A percentile compares a stretch with the other conserved stretches of the same genome.
phyloP scores from a whole-genome alignment of 2,888 invertebrate genomes.

The Thecocarcelia acutangulata region DNA sequence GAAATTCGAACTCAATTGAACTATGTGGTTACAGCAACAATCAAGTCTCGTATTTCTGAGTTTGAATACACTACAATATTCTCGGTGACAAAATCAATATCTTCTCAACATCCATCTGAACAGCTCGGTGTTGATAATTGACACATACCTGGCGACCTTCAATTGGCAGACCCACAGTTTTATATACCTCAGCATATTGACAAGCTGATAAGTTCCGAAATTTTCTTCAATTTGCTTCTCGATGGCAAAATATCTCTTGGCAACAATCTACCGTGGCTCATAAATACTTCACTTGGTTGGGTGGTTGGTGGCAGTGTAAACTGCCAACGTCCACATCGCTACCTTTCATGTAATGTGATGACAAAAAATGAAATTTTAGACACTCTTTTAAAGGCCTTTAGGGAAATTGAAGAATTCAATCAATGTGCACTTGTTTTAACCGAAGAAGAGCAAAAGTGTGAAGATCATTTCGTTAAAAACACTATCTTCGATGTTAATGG shows the following conservation, averaged over 20 bases:
- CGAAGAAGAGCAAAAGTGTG: constrained; percentile 40
- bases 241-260: constrained; percentile 51
- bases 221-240: constrained; percentile 56
- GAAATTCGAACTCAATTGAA: background rate
- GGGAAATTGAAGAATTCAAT: constrained; percentile 37
- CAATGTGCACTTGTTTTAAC: background rate
- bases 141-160: background rate
- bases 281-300: constrained; percentile 56
- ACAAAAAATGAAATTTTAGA: constrained; percentile 9
- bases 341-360: constrained; percentile 16
- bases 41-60: background rate
- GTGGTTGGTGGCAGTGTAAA: constrained; percentile 15
- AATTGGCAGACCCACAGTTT: constrained; percentile 22
- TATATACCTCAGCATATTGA: constrained; percentile 45
- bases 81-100: background rate
- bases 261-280: constrained; percentile 17
- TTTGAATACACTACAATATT: background rate
- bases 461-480: constrained; percentile 30
- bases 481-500: constrained; percentile 22
- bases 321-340: background rate
- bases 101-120: constrained; percentile 1
- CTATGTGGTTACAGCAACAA: background rate
- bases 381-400: constrained; percentile 20
- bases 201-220: constrained; percentile 37
- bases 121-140: background rate